These are phyloP conservation scores for Cassiopea andromeda DNA, from an alignment of 30 jellyfish, hydroid and myxozoan genomes.

Conservation along the genomic window DNA sequence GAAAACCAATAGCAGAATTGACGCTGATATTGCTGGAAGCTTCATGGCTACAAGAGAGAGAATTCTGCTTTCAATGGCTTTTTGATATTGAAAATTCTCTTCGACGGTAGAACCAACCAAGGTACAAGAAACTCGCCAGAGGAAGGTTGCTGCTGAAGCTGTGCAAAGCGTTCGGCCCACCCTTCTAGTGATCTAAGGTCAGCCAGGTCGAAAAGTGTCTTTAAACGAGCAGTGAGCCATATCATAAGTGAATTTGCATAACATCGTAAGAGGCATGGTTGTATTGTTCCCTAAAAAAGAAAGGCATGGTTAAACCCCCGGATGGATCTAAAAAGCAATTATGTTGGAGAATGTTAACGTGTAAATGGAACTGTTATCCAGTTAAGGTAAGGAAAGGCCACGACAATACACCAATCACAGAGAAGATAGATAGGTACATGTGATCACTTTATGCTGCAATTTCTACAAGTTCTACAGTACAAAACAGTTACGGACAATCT, in stretches of 20 bases:
- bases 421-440: not conserved
- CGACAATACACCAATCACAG: not conserved
- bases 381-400: not conserved
- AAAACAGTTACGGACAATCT: no score
- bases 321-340: no score
- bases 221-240: not conserved
- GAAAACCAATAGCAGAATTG: constrained; percentile 60
- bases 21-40: constrained; percentile 59
- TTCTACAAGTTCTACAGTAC: no score
- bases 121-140: not conserved
- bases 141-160: not conserved
- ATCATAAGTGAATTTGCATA: not conserved
- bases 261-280: not conserved
- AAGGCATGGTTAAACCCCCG: no score
- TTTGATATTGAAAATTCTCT: not conserved
- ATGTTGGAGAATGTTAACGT: no score
- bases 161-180: not conserved
- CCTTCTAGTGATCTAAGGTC: not conserved
- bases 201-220: not conserved
- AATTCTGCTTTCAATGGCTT: not conserved
- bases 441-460: not conserved
- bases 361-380: not conserved
- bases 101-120: not conserved
- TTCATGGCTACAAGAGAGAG: constrained; percentile 8
- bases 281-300: no score